A percentile compares a stretch with the other conserved stretches of the same genome.
Evolutionary conservation across 2,888 invertebrate species (phyloP).

Genomic region (Philopedon plagiatum): DNA sequence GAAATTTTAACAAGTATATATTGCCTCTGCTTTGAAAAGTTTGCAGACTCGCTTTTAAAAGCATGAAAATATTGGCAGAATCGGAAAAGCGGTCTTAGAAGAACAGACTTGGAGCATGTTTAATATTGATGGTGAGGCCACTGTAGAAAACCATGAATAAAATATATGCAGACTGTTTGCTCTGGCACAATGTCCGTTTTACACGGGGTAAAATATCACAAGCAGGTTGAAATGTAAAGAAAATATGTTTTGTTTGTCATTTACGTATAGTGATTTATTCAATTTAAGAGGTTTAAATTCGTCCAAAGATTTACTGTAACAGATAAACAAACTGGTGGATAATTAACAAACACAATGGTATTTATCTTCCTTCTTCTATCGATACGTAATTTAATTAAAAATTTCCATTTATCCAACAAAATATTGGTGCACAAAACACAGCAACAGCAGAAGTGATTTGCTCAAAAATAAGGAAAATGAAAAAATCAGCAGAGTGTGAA

Average conservation of each 20-base stretch:
- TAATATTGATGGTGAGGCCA: slow-evolving; percentile 33
- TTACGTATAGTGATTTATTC: no score
- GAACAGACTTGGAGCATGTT: slow-evolving; percentile 20
- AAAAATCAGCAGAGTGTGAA: no score
- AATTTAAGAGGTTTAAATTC: no score
- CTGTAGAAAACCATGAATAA: slow-evolving; percentile 34
- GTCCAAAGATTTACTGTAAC: no score
- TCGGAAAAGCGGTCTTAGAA: slow-evolving; percentile 8
- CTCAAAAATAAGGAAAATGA: no score
- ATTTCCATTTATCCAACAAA: no score
- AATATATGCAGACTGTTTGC: slow-evolving; percentile 14
- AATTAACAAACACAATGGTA: no score
- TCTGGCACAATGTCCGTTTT: slow-evolving; percentile 6
- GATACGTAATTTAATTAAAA: no score
- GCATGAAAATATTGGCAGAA: slow-evolving; percentile 7
- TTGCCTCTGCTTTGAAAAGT: slow-evolving; percentile 6
- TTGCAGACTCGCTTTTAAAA: slow-evolving; percentile 3
- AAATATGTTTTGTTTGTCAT: background rate
- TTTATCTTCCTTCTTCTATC: no score
- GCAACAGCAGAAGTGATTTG: no score
- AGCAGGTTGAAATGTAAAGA: background rate
- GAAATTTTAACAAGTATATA: slow-evolving; percentile 5
- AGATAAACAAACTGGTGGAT: no score
- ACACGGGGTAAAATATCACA: background rate
- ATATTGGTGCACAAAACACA: no score